These are phyloP conservation scores for Riparia riparia DNA, from an alignment of 2,113 vertebrate species.

Conservation along the genomic window DNA sequence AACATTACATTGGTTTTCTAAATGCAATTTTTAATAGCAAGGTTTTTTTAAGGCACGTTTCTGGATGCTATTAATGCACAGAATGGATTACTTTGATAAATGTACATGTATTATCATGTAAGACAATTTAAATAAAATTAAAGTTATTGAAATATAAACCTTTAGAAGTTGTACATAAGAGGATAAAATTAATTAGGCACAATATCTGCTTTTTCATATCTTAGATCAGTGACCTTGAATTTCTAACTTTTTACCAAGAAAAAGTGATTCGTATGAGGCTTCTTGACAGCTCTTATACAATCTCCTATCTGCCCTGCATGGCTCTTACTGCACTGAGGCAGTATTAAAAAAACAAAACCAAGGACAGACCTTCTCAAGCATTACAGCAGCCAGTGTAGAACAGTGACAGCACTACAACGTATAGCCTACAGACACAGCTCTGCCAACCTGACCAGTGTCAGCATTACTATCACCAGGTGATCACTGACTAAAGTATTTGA, in stretches of 20 bases:
- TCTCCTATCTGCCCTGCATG: background rate
- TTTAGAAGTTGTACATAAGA: background rate
- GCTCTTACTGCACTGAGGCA: background rate
- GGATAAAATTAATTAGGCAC: background rate
- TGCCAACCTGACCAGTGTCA: background rate
- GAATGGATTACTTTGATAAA: background rate
- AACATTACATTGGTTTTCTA: background rate
- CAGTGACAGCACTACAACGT: background rate
- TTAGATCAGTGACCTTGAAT: background rate
- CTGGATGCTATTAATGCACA: background rate
- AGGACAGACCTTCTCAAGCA: background rate
- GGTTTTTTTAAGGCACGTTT: background rate
- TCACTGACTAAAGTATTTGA: too few species aligned
- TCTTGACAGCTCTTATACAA: background rate
- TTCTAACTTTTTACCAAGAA: background rate
- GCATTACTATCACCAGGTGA: background rate
- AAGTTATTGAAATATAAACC: background rate
- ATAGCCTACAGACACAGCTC: background rate
- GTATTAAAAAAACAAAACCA: background rate
- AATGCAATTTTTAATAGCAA: background rate
- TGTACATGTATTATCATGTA: background rate
- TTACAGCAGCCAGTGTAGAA: background rate
- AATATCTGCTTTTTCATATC: background rate
- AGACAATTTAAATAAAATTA: background rate
- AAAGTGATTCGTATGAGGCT: rapidly evolving